Conservation (phyloP, 2,797 vertebrate genomes). For the Ispidina lecontei region DNA sequence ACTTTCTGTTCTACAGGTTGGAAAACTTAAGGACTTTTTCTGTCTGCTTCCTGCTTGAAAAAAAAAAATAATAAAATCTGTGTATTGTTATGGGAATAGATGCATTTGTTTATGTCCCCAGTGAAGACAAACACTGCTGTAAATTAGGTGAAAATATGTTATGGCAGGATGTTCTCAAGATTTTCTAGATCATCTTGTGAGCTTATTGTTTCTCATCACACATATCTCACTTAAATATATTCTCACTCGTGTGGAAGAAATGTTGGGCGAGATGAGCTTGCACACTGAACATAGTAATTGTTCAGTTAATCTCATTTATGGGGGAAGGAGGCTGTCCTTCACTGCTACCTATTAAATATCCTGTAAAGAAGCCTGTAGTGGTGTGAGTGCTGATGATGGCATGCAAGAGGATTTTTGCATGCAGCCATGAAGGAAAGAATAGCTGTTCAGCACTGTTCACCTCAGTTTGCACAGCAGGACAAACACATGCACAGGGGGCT, state of each 20-base stretch:
- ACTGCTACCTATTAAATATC: conserved; percentile 60
- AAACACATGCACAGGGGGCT: conserved; percentile 39
- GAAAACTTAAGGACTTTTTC: neutral
- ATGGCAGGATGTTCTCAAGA: neutral
- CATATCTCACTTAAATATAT: neutral
- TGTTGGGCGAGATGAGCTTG: conserved; percentile 25
- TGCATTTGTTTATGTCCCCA: neutral
- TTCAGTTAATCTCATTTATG: conserved; percentile 65
- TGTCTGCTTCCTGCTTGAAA: neutral
- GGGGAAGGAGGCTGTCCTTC: conserved; percentile 57
- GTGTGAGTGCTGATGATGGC: conserved; percentile 46
- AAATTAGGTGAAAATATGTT: neutral
- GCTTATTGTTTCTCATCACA: neutral
- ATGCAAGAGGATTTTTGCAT: conserved; percentile 62
- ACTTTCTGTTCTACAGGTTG: neutral
- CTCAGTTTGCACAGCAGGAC: conserved; percentile 73
- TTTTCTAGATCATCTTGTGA: neutral
- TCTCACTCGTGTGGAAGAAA: conserved; percentile 34
- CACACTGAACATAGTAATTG: conserved; percentile 56
- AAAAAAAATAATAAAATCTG: neutral
- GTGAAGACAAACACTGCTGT: neutral
- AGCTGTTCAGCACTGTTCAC: conserved; percentile 61
- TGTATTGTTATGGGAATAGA: neutral
- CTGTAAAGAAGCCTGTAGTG: conserved; percentile 12
- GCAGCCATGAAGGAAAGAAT: conserved; percentile 72